Percentiles rank a stretch among this genome's conserved stretches.
Evolutionary conservation across 1,140 invertebrate genomes (phyloP).

Genomic region (Catajapyx aquilonaris): DNA sequence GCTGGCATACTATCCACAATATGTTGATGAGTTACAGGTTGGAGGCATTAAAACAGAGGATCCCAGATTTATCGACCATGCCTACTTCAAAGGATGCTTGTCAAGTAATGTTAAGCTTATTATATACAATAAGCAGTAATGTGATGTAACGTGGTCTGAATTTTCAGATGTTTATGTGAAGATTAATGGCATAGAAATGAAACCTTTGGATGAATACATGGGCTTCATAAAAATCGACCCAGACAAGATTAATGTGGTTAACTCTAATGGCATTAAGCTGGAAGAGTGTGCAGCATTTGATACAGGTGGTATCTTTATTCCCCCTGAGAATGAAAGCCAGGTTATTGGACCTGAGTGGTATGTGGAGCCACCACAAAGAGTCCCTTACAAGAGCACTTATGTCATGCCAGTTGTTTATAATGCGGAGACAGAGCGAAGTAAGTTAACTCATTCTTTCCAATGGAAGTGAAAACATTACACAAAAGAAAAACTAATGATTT

Average conservation of each 20-base stretch:
- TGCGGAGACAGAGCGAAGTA: background rate
- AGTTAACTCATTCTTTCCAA: too few relatives aligned
- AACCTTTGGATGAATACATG: constrained; percentile 72
- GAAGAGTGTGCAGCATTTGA: constrained; percentile 62
- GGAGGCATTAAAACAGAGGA: constrained; percentile 67
- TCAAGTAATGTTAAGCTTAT: constrained; percentile 38
- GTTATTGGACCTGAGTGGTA: background rate
- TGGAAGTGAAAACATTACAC: too few relatives aligned
- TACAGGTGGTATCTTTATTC: background rate
- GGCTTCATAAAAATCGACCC: constrained; percentile 55
- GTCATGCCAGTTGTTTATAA: background rate
- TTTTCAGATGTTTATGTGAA: constrained; percentile 52
- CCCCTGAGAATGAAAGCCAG: background rate
- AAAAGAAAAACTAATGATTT: too few relatives aligned
- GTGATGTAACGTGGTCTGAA: constrained; percentile 6
- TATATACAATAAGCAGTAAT: constrained; percentile 3
- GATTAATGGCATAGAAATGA: constrained; percentile 56
- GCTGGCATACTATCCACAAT: constrained; percentile 2
- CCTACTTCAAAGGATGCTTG: constrained; percentile 67
- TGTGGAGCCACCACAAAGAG: background rate
- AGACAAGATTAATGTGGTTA: constrained; percentile 57
- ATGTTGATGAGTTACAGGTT: constrained; percentile 42
- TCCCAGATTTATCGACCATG: constrained; percentile 51
- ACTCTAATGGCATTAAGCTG: constrained; percentile 57
- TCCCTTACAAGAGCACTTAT: background rate